phyloP scores from a whole-genome alignment of 2,113 vertebrate genomes.

The Origma solitaria region DNA sequence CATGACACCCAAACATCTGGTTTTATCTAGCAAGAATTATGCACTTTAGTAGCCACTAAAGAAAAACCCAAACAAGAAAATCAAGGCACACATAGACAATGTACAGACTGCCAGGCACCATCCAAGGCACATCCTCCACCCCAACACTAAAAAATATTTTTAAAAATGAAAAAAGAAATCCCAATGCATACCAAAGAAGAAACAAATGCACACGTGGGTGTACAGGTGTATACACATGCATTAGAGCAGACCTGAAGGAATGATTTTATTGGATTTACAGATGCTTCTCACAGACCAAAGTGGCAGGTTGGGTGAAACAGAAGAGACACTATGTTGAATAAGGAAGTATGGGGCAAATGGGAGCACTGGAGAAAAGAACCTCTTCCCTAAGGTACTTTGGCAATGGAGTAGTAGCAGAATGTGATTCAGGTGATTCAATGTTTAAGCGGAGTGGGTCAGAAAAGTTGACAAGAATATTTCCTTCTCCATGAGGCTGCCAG shows the following conservation, averaged over 20 bases:
- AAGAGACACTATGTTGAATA: background rate
- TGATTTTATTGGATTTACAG: background rate
- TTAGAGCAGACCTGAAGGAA: background rate
- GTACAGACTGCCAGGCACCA: background rate
- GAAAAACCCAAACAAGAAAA: background rate
- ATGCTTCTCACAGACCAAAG: background rate
- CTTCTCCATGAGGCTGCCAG: background rate
- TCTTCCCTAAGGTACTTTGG: background rate
- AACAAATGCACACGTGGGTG: background rate
- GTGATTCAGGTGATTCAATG: background rate
- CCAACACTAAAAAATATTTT: background rate
- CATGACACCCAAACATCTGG: background rate
- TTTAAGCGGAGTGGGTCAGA: background rate
- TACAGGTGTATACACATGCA: background rate
- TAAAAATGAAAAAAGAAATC: background rate
- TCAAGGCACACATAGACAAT: background rate
- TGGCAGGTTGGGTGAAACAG: background rate
- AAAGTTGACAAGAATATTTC: background rate
- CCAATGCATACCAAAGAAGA: background rate
- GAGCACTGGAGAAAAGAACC: background rate
- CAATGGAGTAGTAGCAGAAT: background rate
- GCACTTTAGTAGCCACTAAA: background rate
- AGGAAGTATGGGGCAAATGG: background rate
- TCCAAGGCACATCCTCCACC: background rate
- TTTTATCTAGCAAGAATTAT: background rate